Evolutionary conservation across 2,888 invertebrate genomes (phyloP), one percentile per base, ranked within the genome.

Genomic region (Eilema sororculum): DNA sequence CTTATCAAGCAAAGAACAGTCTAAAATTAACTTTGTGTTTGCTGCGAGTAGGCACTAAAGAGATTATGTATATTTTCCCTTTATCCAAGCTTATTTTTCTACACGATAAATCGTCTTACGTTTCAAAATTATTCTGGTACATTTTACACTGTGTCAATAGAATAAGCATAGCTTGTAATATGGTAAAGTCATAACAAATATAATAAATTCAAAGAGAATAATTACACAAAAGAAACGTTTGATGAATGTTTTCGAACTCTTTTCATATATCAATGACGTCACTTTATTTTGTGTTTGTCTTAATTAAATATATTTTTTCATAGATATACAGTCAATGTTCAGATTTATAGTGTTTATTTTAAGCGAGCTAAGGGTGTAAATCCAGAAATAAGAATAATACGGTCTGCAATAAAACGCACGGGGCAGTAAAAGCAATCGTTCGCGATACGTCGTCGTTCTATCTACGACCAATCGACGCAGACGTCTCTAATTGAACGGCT

Each of bases 381-480:
- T 76, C 78, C 75, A 69, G 68, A 75, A 82, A 87, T 85, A 84
- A 84, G 86, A 82, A 87, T 85, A 86, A 87, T 84, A 77, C 76
- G 67, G 73, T 69, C 69, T 80, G 78, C 87, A 83, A 90, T 91
- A 91, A 91, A 90, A 87, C 87, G 84, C 88, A 90, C 84, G 86
- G 83, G 78, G 81, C 84, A 84, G 84, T 91, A 91, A 91, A 91
- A 78, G 77, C 74, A 76, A 78, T 77, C 78, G 77, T 78, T 84
- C 73, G 72, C 83, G 77, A 83, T 86, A 88, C 89, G 87, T 89
- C 86, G 87, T 86, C 87, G 87, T 86, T 82, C 83, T 78, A 78
- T 79, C 84, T 84, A 84, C 76, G 77, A 80, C 85, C 87, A 89
- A 89, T 91, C 89, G 89, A 86, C 78, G 78, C 81, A 82, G 86